Base-by-base conservation (phyloP, 2,797 vertebrate genomes). In the Anomalospiza imberbis region DNA sequence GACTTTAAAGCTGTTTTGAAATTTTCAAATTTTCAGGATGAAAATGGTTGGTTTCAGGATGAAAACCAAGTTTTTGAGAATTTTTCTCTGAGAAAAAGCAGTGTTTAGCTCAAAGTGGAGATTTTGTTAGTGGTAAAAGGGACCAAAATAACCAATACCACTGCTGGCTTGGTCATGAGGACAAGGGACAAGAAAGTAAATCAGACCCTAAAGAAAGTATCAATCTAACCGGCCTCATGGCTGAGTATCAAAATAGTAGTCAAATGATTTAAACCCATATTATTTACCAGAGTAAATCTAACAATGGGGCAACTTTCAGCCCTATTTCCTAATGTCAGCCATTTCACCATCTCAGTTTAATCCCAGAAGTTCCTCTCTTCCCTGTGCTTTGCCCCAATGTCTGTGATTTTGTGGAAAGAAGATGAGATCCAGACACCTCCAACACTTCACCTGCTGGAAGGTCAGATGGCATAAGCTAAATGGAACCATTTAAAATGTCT, bases 351-450 rank as follows among this genome's bases (percentile, higher is more conserved):
- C 38, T 65, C 6, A 7, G 29, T 48, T 81, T 40, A n/a, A 29
- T 42, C 21, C 66, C 74, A 66, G 61, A 12, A 55, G 16, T n/a
- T 66, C 17, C 44, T 62, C 51, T 84, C 17, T 21, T 51, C 58
- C 63, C 17, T 22, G 40, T 31, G 45, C 3, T 4, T 60, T 22
- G 57, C 8, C 1, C 24, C 48, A 26, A 0, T 8, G 8, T 34
- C 34, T 65, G 36, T 42, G 61, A 40, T 48, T 34, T 26, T 22
- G 54, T 53, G 70, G 70, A 6, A 8, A 28, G 53, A 19, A 70
- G 44, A 17, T 24, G 81, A 29, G 47, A 61, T n/a, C 22, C 32
- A 40, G 29, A 7, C 21, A 7, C 7, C 28, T 44, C 51, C 84
- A 20, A 17, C 3, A 2, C 17, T 29, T 75, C 32, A 22, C 18